Evolutionary conservation across 2,113 vertebrate genomes (phyloP).

Genomic region (Bufo gargarizans): DNA sequence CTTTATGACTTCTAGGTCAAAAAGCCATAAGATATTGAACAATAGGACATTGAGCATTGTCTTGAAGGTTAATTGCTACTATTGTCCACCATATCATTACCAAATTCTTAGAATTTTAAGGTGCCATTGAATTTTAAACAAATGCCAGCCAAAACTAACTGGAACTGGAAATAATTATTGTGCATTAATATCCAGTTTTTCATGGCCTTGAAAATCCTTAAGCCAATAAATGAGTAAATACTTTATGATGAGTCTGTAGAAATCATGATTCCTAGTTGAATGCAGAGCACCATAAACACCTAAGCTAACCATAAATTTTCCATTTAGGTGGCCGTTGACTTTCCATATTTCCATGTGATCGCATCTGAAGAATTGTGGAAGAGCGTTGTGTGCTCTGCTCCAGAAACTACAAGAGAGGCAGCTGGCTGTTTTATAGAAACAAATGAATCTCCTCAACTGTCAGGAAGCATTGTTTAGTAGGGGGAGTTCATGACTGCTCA

Average conservation of each 20-base stretch:
- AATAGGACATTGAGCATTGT: not conserved
- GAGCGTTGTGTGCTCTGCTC: constrained; percentile 24
- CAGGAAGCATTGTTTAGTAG: constrained; percentile 76
- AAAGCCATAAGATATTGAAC: not conserved
- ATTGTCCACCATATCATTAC: not conserved
- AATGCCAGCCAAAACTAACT: not conserved
- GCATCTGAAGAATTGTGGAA: constrained; percentile 50
- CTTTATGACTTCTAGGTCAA: constrained; percentile 17
- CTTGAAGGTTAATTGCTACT: not conserved
- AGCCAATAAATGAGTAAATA: not conserved
- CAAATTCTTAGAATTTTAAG: not conserved
- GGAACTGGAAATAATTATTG: not conserved
- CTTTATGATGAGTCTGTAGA: not conserved
- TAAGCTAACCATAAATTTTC: not conserved
- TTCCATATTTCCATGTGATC: constrained; percentile 44
- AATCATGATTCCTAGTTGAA: not conserved
- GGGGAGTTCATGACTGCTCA: constrained; percentile 71
- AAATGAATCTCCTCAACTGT: constrained; percentile 73
- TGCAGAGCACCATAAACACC: not conserved
- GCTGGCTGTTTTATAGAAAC: constrained; percentile 75
- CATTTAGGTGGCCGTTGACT: constrained; percentile 16
- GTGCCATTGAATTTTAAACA: not conserved
- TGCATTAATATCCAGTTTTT: not conserved
- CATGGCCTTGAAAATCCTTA: not conserved
- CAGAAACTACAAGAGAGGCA: constrained; percentile 67